phyloP scores from a whole-genome alignment of 2,113 vertebrate species.

The Scytalopus superciliaris region DNA sequence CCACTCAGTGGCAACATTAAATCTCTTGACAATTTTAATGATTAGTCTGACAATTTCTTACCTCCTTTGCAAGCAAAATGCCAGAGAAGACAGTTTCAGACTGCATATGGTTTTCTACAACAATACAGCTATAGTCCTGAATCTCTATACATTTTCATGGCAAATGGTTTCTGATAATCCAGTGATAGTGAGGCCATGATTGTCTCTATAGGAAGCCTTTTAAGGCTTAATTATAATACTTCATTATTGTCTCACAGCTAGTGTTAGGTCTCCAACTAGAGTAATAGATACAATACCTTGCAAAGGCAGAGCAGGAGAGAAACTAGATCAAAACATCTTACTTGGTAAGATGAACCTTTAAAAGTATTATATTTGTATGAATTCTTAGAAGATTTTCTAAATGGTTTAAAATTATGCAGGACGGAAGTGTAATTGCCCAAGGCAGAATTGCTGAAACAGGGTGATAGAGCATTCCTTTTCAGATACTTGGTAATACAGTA shows the following conservation, averaged over 20 bases:
- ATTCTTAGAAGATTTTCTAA: neutral
- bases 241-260: neutral
- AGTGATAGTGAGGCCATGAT: neutral
- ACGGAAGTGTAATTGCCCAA: neutral
- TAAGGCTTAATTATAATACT: neutral
- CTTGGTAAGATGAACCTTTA: neutral
- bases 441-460: neutral
- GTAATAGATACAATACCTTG: neutral
- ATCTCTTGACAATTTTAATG: neutral
- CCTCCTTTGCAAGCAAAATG: constrained; percentile 1
- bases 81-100: neutral
- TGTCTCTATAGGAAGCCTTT: neutral
- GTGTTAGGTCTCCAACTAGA: neutral
- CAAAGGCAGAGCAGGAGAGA: neutral
- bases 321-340: neutral
- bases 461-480: neutral
- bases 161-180: neutral
- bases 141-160: neutral
- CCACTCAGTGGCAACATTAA: neutral
- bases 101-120: neutral
- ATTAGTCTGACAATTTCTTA: neutral
- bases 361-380: neutral
- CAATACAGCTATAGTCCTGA: neutral
- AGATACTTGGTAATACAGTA: neutral
- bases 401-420: neutral